phyloP scores from a whole-genome alignment of 2,113 vertebrate species.

The Corythornis vintsioides region DNA sequence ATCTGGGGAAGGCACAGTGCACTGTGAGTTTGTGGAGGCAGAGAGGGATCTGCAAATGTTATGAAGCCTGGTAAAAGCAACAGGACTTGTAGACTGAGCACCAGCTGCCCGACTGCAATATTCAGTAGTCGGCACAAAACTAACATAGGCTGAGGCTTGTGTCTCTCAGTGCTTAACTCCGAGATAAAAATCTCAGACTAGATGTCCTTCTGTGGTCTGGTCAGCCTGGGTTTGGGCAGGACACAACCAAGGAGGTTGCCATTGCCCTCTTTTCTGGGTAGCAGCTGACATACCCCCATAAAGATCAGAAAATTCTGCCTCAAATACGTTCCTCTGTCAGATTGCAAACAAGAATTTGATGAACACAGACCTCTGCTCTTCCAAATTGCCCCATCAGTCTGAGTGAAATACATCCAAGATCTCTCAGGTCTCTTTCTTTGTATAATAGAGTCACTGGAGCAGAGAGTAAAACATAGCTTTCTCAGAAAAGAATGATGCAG shows the following conservation, averaged over 20 bases:
- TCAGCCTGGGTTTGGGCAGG: neutral
- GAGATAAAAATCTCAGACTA: neutral
- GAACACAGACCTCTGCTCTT: neutral
- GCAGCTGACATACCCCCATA: neutral
- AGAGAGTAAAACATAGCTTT: neutral
- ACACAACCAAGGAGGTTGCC: neutral
- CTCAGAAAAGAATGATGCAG: neutral
- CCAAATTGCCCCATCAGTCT: neutral
- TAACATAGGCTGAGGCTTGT: neutral
- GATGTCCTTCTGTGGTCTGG: neutral
- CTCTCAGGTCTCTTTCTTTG: neutral
- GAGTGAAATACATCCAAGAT: neutral
- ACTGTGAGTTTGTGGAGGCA: neutral
- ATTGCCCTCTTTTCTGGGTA: neutral
- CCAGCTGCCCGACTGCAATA: neutral
- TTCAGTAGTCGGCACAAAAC: neutral
- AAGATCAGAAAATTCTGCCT: neutral
- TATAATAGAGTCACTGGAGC: neutral
- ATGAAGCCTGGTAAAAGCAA: neutral
- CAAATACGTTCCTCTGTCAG: neutral
- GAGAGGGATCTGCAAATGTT: neutral
- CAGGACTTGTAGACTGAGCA: neutral
- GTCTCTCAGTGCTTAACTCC: neutral
- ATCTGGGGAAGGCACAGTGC: neutral
- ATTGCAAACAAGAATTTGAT: neutral